Base-by-base conservation (phyloP, 1,140 invertebrate species). In the Trichogramma pretiosum region DNA sequence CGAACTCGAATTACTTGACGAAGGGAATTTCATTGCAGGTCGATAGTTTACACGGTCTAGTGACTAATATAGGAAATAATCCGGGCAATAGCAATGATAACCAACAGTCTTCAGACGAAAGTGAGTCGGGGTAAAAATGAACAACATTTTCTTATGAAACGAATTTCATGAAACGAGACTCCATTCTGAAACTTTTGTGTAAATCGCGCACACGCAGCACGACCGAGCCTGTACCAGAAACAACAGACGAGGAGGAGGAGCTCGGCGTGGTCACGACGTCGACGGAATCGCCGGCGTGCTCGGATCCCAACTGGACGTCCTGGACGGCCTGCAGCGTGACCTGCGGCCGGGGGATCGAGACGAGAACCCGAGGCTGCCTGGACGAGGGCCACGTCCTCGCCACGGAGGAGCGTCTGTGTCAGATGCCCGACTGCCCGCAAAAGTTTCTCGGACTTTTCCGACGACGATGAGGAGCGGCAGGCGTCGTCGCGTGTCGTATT, bases 321-420 rank as follows among this genome's bases (percentile, higher is more conserved):
- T 79, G 77, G 70, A 76, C 75, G 35, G 59, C 72, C 19, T 80
- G 77, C 56, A 78, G 75, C 46, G 77, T 78, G 22, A 75, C 70
- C 34, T 80, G 77, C 45, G 77, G 77, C 11, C 75, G 72, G 60
- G 77, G 77, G n/a, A 64, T 74, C 5, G 66, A 76, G 54, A 77
- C 77, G 45, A 62, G 77, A 34, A 77, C 74, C 67, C 64, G 77
- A 7, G 70, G 76, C 48, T 79, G 77, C 53, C 49, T 74, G 19
- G 54, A 58, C 11, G 67, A 72, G 54, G 64, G 61, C 21, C 54
- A 43, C 0, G 61, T 65, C 9, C 67, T 72, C 43, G 72, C 65
- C 3, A 73, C 72, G 70, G 67, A 73, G 34, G 68, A 74, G 46
- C 72, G 72, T 52, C 49, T 58, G 10, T 74, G 72, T 30, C 70